These are phyloP conservation scores for Cynopterus sphinx DNA, from an alignment of 2,797 vertebrate genomes.

Conservation along the genomic window DNA sequence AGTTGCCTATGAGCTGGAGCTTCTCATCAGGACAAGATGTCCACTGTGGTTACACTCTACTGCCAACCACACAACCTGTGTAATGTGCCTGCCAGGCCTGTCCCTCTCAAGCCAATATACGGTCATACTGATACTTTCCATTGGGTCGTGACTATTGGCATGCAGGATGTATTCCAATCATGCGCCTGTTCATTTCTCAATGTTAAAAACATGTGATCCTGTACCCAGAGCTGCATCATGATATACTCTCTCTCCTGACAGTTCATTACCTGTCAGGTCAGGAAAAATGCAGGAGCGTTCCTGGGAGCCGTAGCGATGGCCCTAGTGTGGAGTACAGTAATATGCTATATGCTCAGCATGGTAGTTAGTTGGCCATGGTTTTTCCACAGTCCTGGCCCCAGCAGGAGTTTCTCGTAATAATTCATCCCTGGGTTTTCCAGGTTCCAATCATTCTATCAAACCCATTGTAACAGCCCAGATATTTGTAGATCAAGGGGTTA, in stretches of 20 bases:
- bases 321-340: neutral
- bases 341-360: neutral
- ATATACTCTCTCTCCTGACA: neutral
- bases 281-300: neutral
- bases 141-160: neutral
- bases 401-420: slow-evolving; percentile 4
- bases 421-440: neutral
- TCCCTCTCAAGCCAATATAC: neutral
- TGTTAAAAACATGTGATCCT: neutral
- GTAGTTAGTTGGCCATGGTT: neutral
- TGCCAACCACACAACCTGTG: neutral
- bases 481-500: neutral
- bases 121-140: neutral
- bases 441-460: neutral
- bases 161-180: neutral
- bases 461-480: neutral
- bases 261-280: neutral
- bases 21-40: neutral
- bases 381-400: neutral
- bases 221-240: neutral
- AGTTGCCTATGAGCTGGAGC: neutral
- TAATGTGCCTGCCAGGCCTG: neutral
- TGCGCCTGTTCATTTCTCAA: neutral
- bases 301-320: neutral
- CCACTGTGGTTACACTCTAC: neutral